Conservation (phyloP, 2,888 invertebrate species). For the Brachypterus glaber region DNA sequence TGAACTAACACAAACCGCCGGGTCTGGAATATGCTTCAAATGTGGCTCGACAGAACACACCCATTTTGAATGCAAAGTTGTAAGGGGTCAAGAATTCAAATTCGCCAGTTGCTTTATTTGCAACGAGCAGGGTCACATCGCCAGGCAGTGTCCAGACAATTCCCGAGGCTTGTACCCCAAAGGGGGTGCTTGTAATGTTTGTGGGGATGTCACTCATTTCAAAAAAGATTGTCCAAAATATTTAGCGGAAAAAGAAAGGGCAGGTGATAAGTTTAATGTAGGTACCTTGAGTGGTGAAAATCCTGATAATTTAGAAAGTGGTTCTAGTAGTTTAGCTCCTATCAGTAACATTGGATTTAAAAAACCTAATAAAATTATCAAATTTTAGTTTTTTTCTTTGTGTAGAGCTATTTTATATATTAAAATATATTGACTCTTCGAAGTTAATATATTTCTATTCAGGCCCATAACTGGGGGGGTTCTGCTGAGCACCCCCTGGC, state of each 20-base stretch:
- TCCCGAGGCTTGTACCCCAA: slow-evolving; percentile 74
- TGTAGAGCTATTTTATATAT: too few species aligned
- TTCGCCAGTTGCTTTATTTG: slow-evolving; percentile 87
- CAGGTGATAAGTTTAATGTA: slow-evolving; percentile 25
- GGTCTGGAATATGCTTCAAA: slow-evolving; percentile 72
- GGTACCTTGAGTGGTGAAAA: slow-evolving; percentile 29
- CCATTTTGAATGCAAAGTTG: slow-evolving; percentile 63
- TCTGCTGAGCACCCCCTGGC: too few species aligned
- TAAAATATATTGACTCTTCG: too few species aligned
- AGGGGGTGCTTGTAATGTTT: slow-evolving; percentile 71
- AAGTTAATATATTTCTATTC: too few species aligned
- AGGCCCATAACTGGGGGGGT: too few species aligned
- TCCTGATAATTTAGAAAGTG: slow-evolving; percentile 28
- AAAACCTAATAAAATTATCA: slow-evolving; percentile 30
- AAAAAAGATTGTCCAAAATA: slow-evolving; percentile 66
- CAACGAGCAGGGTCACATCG: slow-evolving; percentile 76
- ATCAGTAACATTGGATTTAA: slow-evolving; percentile 9
- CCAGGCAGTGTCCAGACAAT: slow-evolving; percentile 82
- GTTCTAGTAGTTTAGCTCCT: slow-evolving; percentile 7
- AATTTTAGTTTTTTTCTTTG: slow-evolving; percentile 26
- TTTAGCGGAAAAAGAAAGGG: slow-evolving; percentile 30
- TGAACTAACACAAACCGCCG: slow-evolving; percentile 36
- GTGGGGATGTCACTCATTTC: slow-evolving; percentile 78
- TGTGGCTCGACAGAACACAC: slow-evolving; percentile 85
- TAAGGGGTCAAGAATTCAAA: slow-evolving; percentile 56